phyloP scores from a whole-genome alignment of 2,113 vertebrate genomes.

The Rhizomys pruinosus region DNA sequence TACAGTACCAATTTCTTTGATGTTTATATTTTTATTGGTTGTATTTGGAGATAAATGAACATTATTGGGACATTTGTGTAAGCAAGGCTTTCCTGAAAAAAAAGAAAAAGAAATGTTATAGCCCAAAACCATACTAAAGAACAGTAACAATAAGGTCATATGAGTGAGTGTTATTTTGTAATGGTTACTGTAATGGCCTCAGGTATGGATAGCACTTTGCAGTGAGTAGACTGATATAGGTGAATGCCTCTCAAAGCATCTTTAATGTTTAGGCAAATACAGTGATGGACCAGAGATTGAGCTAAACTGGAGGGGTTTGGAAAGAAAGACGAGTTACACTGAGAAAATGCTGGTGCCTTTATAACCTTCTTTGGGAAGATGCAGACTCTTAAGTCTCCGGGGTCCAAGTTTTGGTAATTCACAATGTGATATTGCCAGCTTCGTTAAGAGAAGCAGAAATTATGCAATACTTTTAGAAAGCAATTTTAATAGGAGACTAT shows the following conservation, averaged over 20 bases:
- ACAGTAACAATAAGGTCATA: not conserved
- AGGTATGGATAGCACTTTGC: not conserved
- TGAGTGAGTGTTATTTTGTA: not conserved
- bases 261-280: constrained; percentile 55
- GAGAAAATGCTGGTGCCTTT: constrained; percentile 56
- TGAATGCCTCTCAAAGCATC: constrained; percentile 38
- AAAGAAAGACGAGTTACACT: constrained; percentile 25
- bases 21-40: constrained; percentile 30
- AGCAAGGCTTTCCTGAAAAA: not conserved
- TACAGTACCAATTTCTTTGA: not conserved
- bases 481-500: constrained; percentile 44
- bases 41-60: not conserved
- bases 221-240: not conserved
- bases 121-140: not conserved
- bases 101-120: constrained; percentile 49
- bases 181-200: not conserved
- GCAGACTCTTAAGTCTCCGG: constrained; percentile 49
- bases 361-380: constrained; percentile 44
- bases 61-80: not conserved
- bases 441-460: constrained; percentile 61
- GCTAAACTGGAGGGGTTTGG: constrained; percentile 46
- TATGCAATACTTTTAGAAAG: constrained; percentile 62
- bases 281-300: not conserved
- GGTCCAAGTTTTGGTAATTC: constrained; percentile 62
- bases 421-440: constrained; percentile 58